Evolutionary conservation across 2,888 invertebrate species (phyloP), one percentile per base, ranked within the genome.

Genomic region (Sisyra nigra): DNA sequence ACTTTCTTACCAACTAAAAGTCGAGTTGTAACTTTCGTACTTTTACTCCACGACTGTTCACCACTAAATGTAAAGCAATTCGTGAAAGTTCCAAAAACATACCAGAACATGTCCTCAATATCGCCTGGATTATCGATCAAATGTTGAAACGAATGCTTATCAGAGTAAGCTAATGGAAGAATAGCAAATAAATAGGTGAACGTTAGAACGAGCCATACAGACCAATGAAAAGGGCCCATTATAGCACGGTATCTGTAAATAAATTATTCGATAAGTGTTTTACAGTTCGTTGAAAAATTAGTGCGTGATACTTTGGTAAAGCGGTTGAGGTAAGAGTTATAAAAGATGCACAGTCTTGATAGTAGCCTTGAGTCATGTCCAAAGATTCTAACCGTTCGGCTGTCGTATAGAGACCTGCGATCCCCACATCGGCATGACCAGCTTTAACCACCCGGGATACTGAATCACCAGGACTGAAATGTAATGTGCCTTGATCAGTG

Each of bases 21-120:
- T 47, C 82, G 68, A 0, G 82, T 83, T 0, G 83, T 77, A 15
- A 72, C 59, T 57, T 80, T 81, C 38, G 68, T 69, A 2, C 76
- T 74, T 55, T 68, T 76, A 48, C 73, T 74, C 81, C 80, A 85
- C 9, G 81, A 78, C 51, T 74, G 71, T 54, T 69, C 70, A 0
- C 80, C 79, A 33, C 67, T 60, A 53, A 80, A 80, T 0, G 79
- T 77, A 52, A 86, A 81, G 50, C 80, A 77, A 54, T 86, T 86
- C 0, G 86, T 86, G 54, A 85, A 86, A 35, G 84, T 85, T 4
- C 85, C 84, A 53, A 84, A 86, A 43, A 86, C 82, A 55, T 83
- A 84, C 85, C 85, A 86, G 57, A 85, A 85, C 83, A 85, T 84
- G 52, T 83, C 80, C 60, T 83, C 82, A 31, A 84, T 65, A 63